These are phyloP conservation scores for Colostygia pectinataria DNA, from an alignment of 2,888 invertebrate genomes.

Conservation along the genomic window DNA sequence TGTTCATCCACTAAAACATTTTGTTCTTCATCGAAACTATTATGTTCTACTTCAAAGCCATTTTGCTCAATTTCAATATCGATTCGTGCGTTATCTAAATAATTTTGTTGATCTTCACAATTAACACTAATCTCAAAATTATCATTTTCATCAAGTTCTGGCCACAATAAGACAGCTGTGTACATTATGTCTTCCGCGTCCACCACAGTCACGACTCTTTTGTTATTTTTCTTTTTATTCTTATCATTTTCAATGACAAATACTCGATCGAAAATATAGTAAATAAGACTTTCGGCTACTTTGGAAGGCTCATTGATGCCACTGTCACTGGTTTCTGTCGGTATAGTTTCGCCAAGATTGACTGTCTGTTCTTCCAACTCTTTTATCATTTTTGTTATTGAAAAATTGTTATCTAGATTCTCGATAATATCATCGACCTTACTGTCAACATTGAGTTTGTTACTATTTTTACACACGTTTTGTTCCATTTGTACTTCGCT, in stretches of 20 bases:
- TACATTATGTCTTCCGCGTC: constrained; percentile 69
- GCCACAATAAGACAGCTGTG: constrained; percentile 56
- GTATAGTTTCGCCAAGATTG: constrained; percentile 50
- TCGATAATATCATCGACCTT: constrained; percentile 4
- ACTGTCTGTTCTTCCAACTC: constrained; percentile 52
- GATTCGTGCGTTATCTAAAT: constrained; percentile 11
- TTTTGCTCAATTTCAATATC: neutral
- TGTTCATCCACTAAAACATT: neutral
- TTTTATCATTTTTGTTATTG: constrained; percentile 62
- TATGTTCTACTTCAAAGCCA: constrained; percentile 2
- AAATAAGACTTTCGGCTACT: constrained; percentile 64
- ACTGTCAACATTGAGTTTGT: neutral
- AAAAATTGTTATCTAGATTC: constrained; percentile 47
- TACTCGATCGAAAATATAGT: constrained; percentile 62
- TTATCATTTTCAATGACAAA: constrained; percentile 49
- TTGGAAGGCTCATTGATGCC: constrained; percentile 45
- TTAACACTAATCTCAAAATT: neutral
- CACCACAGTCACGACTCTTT: constrained; percentile 65
- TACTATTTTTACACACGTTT: constrained; percentile 9
- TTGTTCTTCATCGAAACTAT: constrained; percentile 2
- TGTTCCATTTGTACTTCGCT: neutral
- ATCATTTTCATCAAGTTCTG: constrained; percentile 18
- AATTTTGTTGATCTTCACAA: constrained; percentile 5
- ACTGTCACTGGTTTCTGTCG: constrained; percentile 56
- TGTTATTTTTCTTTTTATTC: constrained; percentile 39